Evolutionary conservation across 1,140 invertebrate genomes (phyloP).

Genomic region (Drosophila repletoides): DNA sequence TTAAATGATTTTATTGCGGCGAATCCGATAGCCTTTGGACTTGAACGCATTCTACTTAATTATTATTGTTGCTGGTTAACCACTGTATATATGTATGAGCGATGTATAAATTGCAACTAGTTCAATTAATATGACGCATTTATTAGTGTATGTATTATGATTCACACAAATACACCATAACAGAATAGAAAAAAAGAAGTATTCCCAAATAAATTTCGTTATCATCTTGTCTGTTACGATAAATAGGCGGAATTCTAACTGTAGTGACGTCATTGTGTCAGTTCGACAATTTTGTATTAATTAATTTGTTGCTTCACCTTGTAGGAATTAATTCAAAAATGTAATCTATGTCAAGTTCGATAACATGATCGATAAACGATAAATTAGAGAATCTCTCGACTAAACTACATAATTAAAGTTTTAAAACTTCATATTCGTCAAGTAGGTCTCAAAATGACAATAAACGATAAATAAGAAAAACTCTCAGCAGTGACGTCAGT

Average conservation of each 20-base stretch:
- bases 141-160: conserved; percentile 21
- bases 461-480: conserved; percentile 11
- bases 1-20: conserved; percentile 31
- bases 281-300: too few species aligned
- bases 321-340: too few species aligned
- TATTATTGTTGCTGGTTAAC: conserved; percentile 28
- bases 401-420: too few species aligned
- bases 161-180: conserved; percentile 12
- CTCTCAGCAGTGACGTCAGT: conserved; percentile 47
- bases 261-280: too few species aligned
- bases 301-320: too few species aligned
- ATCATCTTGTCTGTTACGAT: too few species aligned
- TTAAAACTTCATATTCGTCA: too few species aligned
- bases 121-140: conserved; percentile 53
- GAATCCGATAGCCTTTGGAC: conserved; percentile 49
- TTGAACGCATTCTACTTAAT: conserved; percentile 7
- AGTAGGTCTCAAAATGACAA: neutral
- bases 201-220: conserved; percentile 1
- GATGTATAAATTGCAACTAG: conserved; percentile 21
- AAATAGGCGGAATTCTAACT: too few species aligned
- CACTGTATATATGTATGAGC: conserved; percentile 8
- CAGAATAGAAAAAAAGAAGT: too few species aligned
- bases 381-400: too few species aligned
- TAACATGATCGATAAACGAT: conserved; percentile 11
- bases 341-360: conserved; percentile 15